These are phyloP conservation scores for Lacanobia oleracea DNA, from an alignment of 2,888 invertebrate genomes.

Conservation along the genomic window DNA sequence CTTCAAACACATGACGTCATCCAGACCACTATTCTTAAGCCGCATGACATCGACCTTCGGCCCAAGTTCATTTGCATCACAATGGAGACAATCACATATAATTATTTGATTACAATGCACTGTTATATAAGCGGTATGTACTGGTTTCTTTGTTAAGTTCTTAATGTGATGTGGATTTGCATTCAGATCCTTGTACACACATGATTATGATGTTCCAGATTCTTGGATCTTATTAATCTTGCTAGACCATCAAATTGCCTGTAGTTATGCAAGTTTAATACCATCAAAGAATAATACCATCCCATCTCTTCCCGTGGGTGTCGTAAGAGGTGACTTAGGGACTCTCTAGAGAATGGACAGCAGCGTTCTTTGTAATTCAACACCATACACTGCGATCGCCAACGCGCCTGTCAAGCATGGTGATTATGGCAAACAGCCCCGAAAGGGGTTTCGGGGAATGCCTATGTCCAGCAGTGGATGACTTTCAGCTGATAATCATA, in stretches of 20 bases:
- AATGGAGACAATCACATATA: conserved; percentile 57
- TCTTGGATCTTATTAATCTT: not conserved
- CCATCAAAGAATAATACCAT: too few species aligned
- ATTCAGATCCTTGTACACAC: conserved; percentile 10
- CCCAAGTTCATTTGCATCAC: conserved; percentile 66
- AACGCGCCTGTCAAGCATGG: too few species aligned
- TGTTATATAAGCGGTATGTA: conserved; percentile 19
- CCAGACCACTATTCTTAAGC: conserved; percentile 10
- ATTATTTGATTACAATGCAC: conserved; percentile 62
- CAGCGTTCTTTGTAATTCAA: too few species aligned
- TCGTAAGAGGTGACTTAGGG: too few species aligned
- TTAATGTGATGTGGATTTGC: conserved; percentile 15
- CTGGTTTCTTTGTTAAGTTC: conserved; percentile 25
- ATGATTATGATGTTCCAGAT: conserved; percentile 1
- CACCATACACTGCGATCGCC: too few species aligned
- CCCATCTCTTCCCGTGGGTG: too few species aligned
- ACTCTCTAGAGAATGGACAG: too few species aligned
- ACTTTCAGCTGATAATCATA: too few species aligned
- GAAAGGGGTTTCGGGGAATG: too few species aligned
- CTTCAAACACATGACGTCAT: conserved; percentile 15
- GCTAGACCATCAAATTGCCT: not conserved
- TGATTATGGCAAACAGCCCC: too few species aligned
- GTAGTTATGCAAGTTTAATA: too few species aligned
- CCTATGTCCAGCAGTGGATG: too few species aligned
- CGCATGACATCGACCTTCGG: conserved; percentile 37